Conservation (phyloP, 2,113 vertebrate species). For the Aegotheles bennettii region DNA sequence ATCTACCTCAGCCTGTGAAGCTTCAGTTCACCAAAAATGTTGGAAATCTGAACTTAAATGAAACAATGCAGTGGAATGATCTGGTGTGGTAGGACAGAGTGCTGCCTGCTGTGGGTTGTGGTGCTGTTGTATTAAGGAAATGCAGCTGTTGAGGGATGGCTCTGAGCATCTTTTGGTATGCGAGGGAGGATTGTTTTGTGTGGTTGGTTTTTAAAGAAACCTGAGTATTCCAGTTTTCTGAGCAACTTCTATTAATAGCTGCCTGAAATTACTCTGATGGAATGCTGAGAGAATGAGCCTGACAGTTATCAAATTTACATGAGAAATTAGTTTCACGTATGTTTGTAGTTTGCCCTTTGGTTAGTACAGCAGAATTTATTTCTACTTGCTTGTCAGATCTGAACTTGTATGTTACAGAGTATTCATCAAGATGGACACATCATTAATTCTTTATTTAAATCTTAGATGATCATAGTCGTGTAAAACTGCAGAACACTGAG, state of each 20-base stretch:
- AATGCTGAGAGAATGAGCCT: not conserved
- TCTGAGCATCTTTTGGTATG: not conserved
- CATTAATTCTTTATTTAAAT: constrained; percentile 14
- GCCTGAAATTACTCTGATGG: not conserved
- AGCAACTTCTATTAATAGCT: not conserved
- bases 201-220: not conserved
- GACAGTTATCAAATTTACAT: not conserved
- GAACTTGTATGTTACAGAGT: not conserved
- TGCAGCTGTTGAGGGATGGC: not conserved
- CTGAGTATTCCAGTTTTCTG: not conserved
- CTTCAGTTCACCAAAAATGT: not conserved
- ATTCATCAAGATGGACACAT: not conserved
- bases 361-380: not conserved
- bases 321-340: not conserved
- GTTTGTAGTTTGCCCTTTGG: not conserved
- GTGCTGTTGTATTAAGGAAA: not conserved
- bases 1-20: not conserved
- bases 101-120: not conserved
- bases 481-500: constrained; percentile 88
- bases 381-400: not conserved
- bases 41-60: not conserved
- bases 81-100: not conserved
- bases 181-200: not conserved
- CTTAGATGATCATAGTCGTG: constrained; percentile 95
- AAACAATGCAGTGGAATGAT: not conserved